Base-by-base conservation (phyloP, 2,113 vertebrate species). In the Anhinga rufa region DNA sequence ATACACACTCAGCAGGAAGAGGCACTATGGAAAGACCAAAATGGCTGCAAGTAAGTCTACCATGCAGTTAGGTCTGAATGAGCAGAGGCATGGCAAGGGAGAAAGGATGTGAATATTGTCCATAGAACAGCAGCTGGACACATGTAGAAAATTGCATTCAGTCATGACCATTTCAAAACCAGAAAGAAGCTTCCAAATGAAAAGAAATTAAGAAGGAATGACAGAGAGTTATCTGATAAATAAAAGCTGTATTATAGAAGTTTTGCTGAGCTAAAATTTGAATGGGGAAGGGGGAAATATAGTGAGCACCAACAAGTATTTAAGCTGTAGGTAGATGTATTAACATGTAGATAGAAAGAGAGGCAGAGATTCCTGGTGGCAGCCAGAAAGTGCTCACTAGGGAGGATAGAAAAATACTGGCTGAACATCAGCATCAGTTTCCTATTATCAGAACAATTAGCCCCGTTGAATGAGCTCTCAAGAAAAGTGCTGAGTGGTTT, bases 401-500 rank as follows among this genome's bases (percentile, higher is more conserved):
- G 81, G 92, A 95, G 70, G 74, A 80, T 12, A 69, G 74, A 38
- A 70, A 93, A 91, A 85, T 84, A 90, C 80, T 97, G 96, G 94
- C 95, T 96, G 91, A 95, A 85, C 78, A 95, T 92, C 92, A 92
- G 61, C 86, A 92, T 91, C 94, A 88, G 81, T 74, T 92, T 92
- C 78, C 75, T 88, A 79, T 90, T 92, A 92, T 90, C 75, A 7
- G 5, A 96, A 82, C 91, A 95, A 95, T 96, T 97, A 97, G 94
- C 51, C 84, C 84, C 77, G 86, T 87, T 82, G 89, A 95, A 95
- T 54, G 91, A 95, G 84, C 81, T 80, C 89, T 95, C 84, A 78
- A 34, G 75, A 46, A 92, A 95, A 88, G 54, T 48, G 78, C 74
- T 85, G 84, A 83, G 58, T 86, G 81, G n/a, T 79, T 92, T 92